A percentile compares a stretch with the other conserved stretches of the same genome.
Conservation (phyloP, 1,140 invertebrate species). For the Hyposmocoma kahamanoa region DNA sequence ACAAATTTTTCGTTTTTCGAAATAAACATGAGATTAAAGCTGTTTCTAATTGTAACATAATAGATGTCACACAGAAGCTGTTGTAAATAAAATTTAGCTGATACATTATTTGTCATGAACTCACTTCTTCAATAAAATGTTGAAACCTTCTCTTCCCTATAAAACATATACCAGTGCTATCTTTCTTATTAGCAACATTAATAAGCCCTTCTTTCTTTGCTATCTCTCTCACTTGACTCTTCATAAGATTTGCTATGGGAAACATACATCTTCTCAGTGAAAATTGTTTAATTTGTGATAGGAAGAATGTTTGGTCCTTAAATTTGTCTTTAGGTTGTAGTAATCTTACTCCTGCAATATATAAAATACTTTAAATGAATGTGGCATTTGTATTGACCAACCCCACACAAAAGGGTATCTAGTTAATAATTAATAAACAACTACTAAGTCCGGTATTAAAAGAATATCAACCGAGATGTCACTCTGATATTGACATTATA, state of each 20-base stretch:
- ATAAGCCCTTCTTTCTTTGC: constrained; percentile 82
- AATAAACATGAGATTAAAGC: no score
- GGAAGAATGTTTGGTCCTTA: constrained; percentile 98
- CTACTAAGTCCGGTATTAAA: no score
- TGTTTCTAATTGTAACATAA: no score
- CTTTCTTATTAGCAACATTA: constrained; percentile 86
- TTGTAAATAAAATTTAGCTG: no score
- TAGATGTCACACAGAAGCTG: no score
- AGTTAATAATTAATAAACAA: no score
- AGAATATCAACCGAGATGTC: no score
- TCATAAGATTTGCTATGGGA: constrained; percentile 87
- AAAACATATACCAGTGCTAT: constrained; percentile 98
- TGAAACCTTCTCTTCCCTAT: constrained; percentile 89
- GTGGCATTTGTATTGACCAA: neutral
- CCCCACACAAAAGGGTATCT: no score
- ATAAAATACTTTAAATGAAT: constrained; percentile 6
- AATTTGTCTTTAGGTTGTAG: constrained; percentile 81
- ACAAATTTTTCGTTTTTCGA: no score
- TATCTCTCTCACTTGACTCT: constrained; percentile 86
- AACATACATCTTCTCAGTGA: constrained; percentile 91
- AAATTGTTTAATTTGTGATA: constrained; percentile 87
- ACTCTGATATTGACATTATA: no score
- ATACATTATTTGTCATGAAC: no score
- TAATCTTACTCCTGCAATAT: constrained; percentile 77
- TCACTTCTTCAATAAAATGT: constrained; percentile 85